phyloP scores from a whole-genome alignment of 2,113 vertebrate species.

The Corythaixoides concolor region DNA sequence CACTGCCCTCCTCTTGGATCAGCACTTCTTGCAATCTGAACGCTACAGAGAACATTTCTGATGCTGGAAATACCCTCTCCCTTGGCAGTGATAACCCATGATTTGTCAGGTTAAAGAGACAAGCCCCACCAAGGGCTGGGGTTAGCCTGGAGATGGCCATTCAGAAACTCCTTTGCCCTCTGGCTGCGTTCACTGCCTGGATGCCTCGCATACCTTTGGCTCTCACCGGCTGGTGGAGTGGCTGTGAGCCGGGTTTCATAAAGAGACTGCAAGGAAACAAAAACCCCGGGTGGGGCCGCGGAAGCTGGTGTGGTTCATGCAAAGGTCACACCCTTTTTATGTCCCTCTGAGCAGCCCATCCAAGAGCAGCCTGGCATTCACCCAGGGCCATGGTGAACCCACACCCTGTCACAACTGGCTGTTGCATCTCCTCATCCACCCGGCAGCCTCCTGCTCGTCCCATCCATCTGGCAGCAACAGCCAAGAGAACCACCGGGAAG shows the following conservation, averaged over 20 bases:
- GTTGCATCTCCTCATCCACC: background rate
- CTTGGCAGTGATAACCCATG: background rate
- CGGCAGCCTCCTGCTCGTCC: background rate
- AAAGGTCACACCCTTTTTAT: background rate
- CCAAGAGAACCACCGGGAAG: background rate
- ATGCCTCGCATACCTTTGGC: background rate
- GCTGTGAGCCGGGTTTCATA: background rate
- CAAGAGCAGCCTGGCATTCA: background rate
- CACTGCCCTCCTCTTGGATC: background rate
- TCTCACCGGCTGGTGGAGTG: background rate
- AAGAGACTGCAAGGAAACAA: background rate
- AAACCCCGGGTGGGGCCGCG: background rate
- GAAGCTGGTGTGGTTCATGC: background rate
- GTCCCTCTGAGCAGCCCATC: background rate
- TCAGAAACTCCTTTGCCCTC: background rate
- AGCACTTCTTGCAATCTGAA: background rate
- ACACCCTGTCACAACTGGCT: fast-evolving
- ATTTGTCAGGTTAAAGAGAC: background rate
- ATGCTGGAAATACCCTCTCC: background rate
- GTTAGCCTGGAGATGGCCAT: constrained; percentile 11
- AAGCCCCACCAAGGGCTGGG: background rate
- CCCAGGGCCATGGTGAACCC: background rate
- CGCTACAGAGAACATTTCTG: background rate
- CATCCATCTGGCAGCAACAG: background rate
- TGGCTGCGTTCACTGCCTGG: background rate